Base-by-base conservation (phyloP, 1,140 invertebrate species). In the Zeugodacus cucurbitae region DNA sequence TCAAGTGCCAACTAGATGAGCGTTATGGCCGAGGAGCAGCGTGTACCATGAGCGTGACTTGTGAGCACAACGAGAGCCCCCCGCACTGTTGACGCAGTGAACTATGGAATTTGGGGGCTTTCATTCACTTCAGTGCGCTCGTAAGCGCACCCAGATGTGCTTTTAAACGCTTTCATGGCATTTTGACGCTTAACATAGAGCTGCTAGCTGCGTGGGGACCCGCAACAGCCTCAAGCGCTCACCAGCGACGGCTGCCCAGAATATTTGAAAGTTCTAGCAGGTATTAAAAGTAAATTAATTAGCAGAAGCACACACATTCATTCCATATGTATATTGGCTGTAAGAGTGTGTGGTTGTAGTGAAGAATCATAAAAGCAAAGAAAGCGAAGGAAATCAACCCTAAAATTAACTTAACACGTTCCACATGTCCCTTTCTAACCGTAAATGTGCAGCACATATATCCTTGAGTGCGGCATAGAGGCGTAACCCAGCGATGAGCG, bases 261-360 rank as follows among this genome's bases (percentile, higher is more conserved):
- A 87, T 32, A 54, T 70, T 88, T 74, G 64, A 57, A 88, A 48
- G 37, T 78, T 88, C 87, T 78, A 14, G 44, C 87, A 78, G 87
- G 87, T 88, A 78, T 78, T 88, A 78, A 88, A 88, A 88, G n/a
- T 88, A 67, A 88, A 88, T 88, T 88, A 88, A 88, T 88, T 88
- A 88, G 87, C 87, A 29, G 26, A 54, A 41, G 22, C 22, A 5
- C 59, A 87, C 37, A 87, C 20, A 44, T n/a, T n/a, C 57, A 86
- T 2, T 17, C 57, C 20, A 86, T 17, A 26, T 37, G 17, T 11
- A 54, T 20, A 54, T 54, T 54, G 14, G 58, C 26, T 10, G 20
- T 26, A 10, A 20, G 44, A 20, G 59, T 67, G 41, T 41, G 22
- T 48, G 41, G 11, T 7, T 67, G 62, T 26, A 20, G n/a, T 8